Percentiles rank a stretch among this genome's conserved stretches.
Conservation (phyloP, 2,797 vertebrate species). For the Pseudotriccus pelzelni region DNA sequence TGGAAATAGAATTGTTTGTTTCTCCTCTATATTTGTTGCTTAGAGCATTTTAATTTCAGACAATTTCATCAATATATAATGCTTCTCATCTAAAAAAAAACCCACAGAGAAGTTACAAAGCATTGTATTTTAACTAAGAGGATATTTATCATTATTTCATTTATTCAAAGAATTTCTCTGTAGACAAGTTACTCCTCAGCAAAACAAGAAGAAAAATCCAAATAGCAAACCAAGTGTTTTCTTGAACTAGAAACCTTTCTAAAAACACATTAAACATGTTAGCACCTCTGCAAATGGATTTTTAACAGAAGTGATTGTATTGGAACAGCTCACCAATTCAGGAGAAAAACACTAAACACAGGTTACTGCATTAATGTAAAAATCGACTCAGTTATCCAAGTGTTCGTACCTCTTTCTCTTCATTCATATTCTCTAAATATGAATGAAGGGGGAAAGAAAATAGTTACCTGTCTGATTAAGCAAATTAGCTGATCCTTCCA, state of each 20-base stretch:
- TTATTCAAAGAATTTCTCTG: background rate
- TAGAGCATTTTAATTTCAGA: background rate
- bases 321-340: background rate
- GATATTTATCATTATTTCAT: background rate
- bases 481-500: slow-evolving; percentile 73
- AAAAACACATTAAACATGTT: background rate
- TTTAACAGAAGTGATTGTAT: background rate
- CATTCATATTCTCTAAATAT: too few species aligned
- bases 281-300: background rate
- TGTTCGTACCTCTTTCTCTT: background rate
- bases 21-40: background rate
- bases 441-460: background rate
- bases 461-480: slow-evolving; percentile 71
- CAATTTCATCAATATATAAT: background rate
- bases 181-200: background rate
- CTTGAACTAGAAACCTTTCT: background rate
- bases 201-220: background rate
- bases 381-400: background rate
- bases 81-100: background rate
- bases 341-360: background rate
- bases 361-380: background rate
- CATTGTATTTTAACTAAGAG: background rate
- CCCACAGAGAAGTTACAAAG: background rate
- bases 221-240: background rate
- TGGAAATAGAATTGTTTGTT: background rate